phyloP scores from a whole-genome alignment of 2,888 invertebrate species.

The Ormyrus pomaceus region DNA sequence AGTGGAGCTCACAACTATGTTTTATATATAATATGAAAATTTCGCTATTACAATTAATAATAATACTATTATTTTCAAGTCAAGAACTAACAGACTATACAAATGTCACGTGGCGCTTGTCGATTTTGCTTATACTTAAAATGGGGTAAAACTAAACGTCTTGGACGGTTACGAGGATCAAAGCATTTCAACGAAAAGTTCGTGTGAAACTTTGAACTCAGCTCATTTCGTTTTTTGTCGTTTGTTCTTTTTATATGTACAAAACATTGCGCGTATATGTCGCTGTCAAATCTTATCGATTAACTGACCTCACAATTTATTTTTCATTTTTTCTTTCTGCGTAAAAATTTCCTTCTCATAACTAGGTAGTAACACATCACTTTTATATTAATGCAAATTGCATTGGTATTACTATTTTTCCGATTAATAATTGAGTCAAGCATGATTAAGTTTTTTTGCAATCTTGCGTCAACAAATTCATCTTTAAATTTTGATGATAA shows the following conservation, averaged over 20 bases:
- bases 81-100: constrained; percentile 67
- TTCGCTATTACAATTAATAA: constrained; percentile 51
- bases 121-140: constrained; percentile 60
- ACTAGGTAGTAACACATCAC: constrained; percentile 49
- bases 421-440: not conserved
- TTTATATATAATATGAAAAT: constrained; percentile 48
- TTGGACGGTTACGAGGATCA: constrained; percentile 59
- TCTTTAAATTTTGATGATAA: no score
- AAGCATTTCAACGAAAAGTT: constrained; percentile 55
- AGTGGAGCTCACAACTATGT: constrained; percentile 48
- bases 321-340: constrained; percentile 20
- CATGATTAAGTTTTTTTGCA: not conserved
- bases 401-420: not conserved
- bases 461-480: no score
- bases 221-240: constrained; percentile 1
- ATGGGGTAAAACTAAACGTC: constrained; percentile 59
- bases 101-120: constrained; percentile 56
- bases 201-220: constrained; percentile 36
- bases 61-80: constrained; percentile 51
- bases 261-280: constrained; percentile 33
- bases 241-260: constrained; percentile 37
- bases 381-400: constrained; percentile 20
- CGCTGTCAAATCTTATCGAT: constrained; percentile 7
- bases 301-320: constrained; percentile 26
- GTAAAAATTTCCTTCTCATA: constrained; percentile 37